Evolutionary conservation across 2,888 invertebrate species (phyloP).

Genomic region (Dione juno): DNA sequence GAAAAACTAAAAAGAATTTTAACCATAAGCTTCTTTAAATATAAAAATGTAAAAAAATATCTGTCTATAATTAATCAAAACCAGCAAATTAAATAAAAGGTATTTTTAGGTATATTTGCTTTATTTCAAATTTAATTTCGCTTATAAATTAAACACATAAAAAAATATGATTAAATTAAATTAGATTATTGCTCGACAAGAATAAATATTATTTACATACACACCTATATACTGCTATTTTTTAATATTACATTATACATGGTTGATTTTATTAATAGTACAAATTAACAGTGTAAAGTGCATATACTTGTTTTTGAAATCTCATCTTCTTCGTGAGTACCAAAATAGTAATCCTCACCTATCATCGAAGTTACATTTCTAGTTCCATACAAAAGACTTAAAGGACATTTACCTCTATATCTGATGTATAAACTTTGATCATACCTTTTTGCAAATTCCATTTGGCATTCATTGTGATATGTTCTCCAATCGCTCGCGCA

Average conservation of each 20-base stretch:
- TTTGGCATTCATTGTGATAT: slow-evolving; percentile 49
- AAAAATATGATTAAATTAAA: neutral
- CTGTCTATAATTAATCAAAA: too few species aligned
- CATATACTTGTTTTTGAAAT: slow-evolving; percentile 1
- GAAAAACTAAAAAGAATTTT: too few species aligned
- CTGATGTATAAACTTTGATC: slow-evolving; percentile 19
- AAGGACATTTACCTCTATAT: slow-evolving; percentile 38
- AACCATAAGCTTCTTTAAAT: too few species aligned
- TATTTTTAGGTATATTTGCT: too few species aligned
- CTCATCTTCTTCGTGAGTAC: neutral
- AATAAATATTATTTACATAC: neutral
- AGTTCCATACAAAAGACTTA: neutral
- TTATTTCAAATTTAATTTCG: neutral
- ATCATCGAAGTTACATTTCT: slow-evolving; percentile 3
- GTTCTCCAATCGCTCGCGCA: slow-evolving; percentile 47
- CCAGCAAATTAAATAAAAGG: too few species aligned
- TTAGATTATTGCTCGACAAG: neutral
- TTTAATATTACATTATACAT: neutral
- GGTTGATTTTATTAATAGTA: neutral
- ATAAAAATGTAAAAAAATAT: too few species aligned
- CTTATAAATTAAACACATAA: neutral
- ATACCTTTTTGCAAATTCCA: slow-evolving; percentile 41
- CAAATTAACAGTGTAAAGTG: slow-evolving; percentile 17
- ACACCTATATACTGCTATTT: neutral
- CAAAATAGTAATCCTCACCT: slow-evolving; percentile 23